Percentiles rank a stretch among this genome's conserved stretches.
Conservation (phyloP, 2,797 vertebrate species). For the Pempheris klunzingeri region DNA sequence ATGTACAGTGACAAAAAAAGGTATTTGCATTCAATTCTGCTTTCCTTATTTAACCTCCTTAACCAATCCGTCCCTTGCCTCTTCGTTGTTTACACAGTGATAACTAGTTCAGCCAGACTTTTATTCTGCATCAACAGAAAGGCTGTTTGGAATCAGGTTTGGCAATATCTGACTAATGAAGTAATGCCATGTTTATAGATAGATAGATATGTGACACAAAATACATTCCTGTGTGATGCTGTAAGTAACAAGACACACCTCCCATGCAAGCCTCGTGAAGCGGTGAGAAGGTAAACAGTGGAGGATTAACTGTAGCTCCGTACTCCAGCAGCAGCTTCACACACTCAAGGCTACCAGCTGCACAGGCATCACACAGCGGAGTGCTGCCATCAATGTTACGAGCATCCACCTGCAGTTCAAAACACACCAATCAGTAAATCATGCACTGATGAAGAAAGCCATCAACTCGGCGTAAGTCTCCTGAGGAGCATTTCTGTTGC, state of each 20-base stretch:
- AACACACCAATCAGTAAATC: background rate
- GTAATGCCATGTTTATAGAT: background rate
- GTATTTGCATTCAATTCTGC: no score
- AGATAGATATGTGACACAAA: background rate
- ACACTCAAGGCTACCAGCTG: conserved; percentile 93
- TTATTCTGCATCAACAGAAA: background rate
- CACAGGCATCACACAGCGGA: conserved; percentile 95
- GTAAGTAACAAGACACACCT: conserved; percentile 78
- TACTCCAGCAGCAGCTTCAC: conserved; percentile 91
- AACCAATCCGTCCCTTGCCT: background rate
- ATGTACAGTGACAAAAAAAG: no score
- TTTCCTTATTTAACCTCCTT: background rate
- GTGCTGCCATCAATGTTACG: conserved; percentile 97
- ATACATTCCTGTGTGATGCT: conserved; percentile 5
- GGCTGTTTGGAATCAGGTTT: background rate
- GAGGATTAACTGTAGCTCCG: conserved; percentile 94
- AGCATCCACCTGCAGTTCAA: conserved; percentile 90
- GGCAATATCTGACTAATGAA: background rate
- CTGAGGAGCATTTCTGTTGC: background rate
- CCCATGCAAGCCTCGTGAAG: conserved; percentile 98
- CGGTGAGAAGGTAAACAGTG: conserved; percentile 92
- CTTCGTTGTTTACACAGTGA: background rate
- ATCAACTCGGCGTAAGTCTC: background rate
- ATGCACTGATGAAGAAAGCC: background rate
- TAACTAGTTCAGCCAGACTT: background rate